Evolutionary conservation across 2,888 invertebrate genomes (phyloP), one percentile per base, ranked within the genome.

Genomic region (Andrena dorsata): DNA sequence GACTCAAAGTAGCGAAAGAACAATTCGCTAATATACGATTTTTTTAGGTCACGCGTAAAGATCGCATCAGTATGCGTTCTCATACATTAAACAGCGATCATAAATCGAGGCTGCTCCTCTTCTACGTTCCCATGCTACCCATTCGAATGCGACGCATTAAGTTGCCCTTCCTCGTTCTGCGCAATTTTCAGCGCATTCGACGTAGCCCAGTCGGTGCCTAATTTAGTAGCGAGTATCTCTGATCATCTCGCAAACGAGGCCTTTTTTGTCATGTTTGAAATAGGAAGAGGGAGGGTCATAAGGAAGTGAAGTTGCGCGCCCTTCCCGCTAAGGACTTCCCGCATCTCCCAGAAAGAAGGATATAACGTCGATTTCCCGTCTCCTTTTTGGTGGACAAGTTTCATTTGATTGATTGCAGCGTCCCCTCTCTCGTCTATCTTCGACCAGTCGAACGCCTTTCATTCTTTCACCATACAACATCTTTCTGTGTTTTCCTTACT

Each of bases 381-480:
- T 77, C 47, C 56, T 65, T 32, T 63, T 58, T 2, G 51, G n/a
- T 66, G 65, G 71, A 61, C 77, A 76, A 49, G 56, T 76, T 77
- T 83, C 64, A 66, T 83, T 83, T 78, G 75, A 83, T 84, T 76
- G 78, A 83, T 82, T 61, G 60, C 56, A 41, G 47, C 26, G 23
- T 56, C 10, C 41, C 64, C 32, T 28, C 64, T 32, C 51, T 72
- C 66, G 65, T 76, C 49, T 64, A 66, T 66, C 41, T 60, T 77
- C 30, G 51, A 49, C 26, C 56, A 10, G 3, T 8, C n/a, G 65
- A 26, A 28, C 70, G 10, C 8, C 16, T 6, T 60, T 41, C 53
- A 72, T 77, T 51, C 41, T 72, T 69, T 51, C 47, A 65, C 73
- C 53, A 61, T 13, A 32, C 51, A 60, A 20, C 76, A 65, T 71